Evolutionary conservation across 2,113 vertebrate species (phyloP).

Genomic region (Chitala chitala): DNA sequence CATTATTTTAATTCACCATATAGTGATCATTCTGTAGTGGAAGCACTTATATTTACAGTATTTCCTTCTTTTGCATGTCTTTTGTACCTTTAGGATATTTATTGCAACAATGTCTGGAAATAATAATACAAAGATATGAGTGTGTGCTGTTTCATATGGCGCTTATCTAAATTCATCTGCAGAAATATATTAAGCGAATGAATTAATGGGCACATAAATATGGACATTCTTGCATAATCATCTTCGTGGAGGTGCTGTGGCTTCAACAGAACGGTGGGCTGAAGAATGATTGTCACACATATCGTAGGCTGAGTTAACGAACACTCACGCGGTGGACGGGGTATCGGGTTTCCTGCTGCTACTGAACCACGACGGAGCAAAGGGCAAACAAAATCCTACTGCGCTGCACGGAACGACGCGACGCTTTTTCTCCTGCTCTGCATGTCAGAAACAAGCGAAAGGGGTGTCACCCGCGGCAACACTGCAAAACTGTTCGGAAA

Average conservation of each 20-base stretch:
- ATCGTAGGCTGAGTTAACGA: background rate
- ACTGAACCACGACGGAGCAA: background rate
- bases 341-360: background rate
- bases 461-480: too few relatives aligned
- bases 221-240: background rate
- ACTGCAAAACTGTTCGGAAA: too few relatives aligned
- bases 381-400: background rate
- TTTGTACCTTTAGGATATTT: too few relatives aligned
- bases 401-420: background rate
- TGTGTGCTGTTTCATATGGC: background rate
- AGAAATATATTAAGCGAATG: background rate
- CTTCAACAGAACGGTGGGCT: background rate
- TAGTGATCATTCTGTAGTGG: too few relatives aligned
- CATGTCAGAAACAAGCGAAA: too few relatives aligned
- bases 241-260: background rate
- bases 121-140: background rate
- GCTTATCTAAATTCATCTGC: constrained; percentile 1
- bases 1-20: too few relatives aligned
- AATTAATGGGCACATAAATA: background rate
- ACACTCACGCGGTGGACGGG: background rate
- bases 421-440: too few relatives aligned
- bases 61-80: background rate
- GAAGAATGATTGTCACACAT: background rate
- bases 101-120: background rate
- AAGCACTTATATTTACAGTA: too few relatives aligned